Base-by-base conservation (phyloP, 1,140 invertebrate genomes). In the Anoplophora glabripennis region DNA sequence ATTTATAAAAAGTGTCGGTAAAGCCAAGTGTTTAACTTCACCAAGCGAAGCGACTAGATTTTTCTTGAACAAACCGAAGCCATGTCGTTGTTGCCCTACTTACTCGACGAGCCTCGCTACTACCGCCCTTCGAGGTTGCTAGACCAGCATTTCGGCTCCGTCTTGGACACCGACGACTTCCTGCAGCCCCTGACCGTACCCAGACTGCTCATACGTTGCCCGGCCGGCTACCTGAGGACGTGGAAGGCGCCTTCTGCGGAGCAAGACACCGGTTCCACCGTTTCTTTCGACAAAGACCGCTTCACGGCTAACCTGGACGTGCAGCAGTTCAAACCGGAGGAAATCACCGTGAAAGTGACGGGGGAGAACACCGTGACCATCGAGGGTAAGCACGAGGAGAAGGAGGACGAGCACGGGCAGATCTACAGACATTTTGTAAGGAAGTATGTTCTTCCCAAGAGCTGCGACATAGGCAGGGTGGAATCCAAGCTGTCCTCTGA, bases 251-350 rank as follows among this genome's bases (percentile, higher is more conserved):
- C 41, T 14, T 34, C 44, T n/a, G 36, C 51, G 1, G 64, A 68
- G 55, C 41, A 34, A 12, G 79, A 78, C 61, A 73, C 72, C 41
- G 71, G 77, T 45, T 78, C 80, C 0, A 79, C 78, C 28, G 67
- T 83, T 1, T 76, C 78, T 53, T 66, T 77, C 5, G 78, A 82
- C 59, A 79, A 81, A 70, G 69, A 82, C 55, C 80, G 80, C 44
- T 83, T 80, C 61, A 73, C 79, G 59, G 76, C 82, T 0, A 77
- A 77, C n/a, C 61, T 90, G 60, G 88, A 90, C 68, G 86, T 92
- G 0, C 82, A 86, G 47, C 86, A 90, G 63, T 93, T 92, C 74
- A 80, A 83, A 59, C 89, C 90, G 0, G 87, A 92, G 54, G 90
- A 93, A 71, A 80, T 93, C 18, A 84, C 79, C 34, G 86, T 93